Percentiles rank a stretch among this genome's conserved stretches.
phyloP scores from a whole-genome alignment of 1,140 invertebrate genomes.

The Caerostris darwini region DNA sequence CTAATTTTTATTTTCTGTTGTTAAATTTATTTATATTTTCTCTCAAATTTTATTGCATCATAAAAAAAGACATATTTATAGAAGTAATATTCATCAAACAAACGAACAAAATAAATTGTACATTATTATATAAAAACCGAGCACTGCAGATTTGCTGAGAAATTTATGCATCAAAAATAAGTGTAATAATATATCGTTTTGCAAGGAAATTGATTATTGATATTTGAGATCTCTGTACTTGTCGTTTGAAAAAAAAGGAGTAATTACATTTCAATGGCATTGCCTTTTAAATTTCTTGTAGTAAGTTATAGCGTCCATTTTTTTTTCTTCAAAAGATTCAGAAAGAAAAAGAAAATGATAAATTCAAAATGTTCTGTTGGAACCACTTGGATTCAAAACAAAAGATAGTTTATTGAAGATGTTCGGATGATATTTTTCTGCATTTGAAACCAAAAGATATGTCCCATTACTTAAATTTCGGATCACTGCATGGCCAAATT shows the following conservation, averaged over 20 bases:
- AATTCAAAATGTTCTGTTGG: background rate
- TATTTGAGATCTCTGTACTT: background rate
- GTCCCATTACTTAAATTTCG: background rate
- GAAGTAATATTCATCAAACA: too few species aligned
- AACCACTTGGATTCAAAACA: background rate
- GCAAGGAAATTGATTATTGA: background rate
- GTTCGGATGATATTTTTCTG: conserved; percentile 2
- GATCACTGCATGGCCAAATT: background rate
- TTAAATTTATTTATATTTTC: too few species aligned
- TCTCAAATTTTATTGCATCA: too few species aligned
- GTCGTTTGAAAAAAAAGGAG: background rate
- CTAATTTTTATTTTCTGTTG: too few species aligned
- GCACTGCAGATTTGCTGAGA: too few species aligned
- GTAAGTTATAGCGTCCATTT: background rate
- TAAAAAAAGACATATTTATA: too few species aligned
- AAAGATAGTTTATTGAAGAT: conserved; percentile 34
- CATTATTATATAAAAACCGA: too few species aligned
- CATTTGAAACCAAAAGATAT: background rate
- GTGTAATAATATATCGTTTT: too few species aligned
- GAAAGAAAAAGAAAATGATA: background rate
- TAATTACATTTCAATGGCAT: background rate
- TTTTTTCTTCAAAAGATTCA: background rate
- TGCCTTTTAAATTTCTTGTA: background rate
- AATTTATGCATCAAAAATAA: too few species aligned
- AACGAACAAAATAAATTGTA: too few species aligned